Percentiles rank a stretch among this genome's conserved stretches.
These are phyloP conservation scores for Thunnus maccoyii DNA, from an alignment of 2,113 vertebrate genomes.

Conservation along the genomic window DNA sequence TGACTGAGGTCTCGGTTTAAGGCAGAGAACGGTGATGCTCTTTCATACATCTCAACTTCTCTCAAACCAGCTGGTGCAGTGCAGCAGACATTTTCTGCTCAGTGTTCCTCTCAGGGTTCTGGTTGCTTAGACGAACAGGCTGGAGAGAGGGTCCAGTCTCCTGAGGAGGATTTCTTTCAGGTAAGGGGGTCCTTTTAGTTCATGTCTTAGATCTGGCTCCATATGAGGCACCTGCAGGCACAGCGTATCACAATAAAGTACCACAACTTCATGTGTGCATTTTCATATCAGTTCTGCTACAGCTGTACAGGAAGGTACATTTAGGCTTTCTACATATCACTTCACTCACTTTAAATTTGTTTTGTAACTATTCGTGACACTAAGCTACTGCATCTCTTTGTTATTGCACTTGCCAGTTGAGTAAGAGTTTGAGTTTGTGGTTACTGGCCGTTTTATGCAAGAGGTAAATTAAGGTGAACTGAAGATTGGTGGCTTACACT, in stretches of 20 bases:
- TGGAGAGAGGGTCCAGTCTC: conserved; percentile 70
- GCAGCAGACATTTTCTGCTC: conserved; percentile 55
- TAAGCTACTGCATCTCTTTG: neutral
- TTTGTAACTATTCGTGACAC: no score
- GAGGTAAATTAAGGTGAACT: no score
- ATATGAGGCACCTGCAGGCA: neutral
- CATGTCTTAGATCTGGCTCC: neutral
- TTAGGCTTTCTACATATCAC: neutral
- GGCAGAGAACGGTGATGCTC: conserved; percentile 34
- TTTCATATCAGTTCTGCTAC: neutral
- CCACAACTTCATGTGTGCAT: neutral
- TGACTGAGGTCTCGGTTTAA: conserved; percentile 75
- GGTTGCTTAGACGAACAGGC: conserved; percentile 46
- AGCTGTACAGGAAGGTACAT: neutral
- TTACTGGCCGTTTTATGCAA: no score
- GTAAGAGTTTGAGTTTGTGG: neutral
- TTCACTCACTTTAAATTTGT: neutral
- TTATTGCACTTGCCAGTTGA: neutral
- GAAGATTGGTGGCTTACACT: no score
- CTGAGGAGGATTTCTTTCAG: conserved; percentile 77
- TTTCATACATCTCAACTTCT: conserved; percentile 4
- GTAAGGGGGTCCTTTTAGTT: conserved; percentile 45
- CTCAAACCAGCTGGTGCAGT: conserved; percentile 9
- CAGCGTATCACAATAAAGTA: neutral
- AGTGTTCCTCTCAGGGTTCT: conserved; percentile 23